These are phyloP conservation scores for Ciconia maguari DNA, from an alignment of 2,113 vertebrate genomes.

Conservation along the genomic window DNA sequence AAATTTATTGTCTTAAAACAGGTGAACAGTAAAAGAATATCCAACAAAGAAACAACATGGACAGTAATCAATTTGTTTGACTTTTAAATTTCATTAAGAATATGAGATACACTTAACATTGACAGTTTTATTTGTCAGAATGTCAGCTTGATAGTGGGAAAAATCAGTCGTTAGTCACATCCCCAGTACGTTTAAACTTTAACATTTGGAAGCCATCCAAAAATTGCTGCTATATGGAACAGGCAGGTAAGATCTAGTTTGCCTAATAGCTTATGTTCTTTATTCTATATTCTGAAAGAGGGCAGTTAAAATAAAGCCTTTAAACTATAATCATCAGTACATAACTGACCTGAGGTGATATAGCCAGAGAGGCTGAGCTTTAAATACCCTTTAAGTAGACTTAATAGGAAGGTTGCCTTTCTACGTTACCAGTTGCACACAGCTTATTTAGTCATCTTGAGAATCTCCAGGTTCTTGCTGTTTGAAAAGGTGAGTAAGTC, in stretches of 20 bases:
- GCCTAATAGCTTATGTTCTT: not conserved
- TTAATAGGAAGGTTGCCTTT: conserved; percentile 8
- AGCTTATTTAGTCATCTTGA: not conserved
- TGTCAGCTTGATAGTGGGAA: not conserved
- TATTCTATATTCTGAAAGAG: not conserved
- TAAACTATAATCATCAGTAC: not conserved
- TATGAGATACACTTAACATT: not conserved
- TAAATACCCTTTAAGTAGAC: conserved; percentile 72
- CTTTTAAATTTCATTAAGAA: not conserved
- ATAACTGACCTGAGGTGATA: not conserved
- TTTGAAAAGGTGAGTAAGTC: conserved; percentile 60
- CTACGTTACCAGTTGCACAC: not conserved
- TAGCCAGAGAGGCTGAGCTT: not conserved
- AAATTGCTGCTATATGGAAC: not conserved
- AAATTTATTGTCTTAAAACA: not conserved
- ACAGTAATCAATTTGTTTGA: not conserved
- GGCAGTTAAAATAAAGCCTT: not conserved
- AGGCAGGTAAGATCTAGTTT: not conserved
- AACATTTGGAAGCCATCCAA: not conserved
- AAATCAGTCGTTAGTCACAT: not conserved
- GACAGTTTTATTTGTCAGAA: not conserved
- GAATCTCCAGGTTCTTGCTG: not conserved
- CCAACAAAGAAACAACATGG: not conserved
- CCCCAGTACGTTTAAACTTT: not conserved
- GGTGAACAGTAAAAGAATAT: not conserved